Evolutionary conservation across 1,140 invertebrate genomes (phyloP), one percentile per base, ranked within the genome.

Genomic region (Alviniconcha marisindica): DNA sequence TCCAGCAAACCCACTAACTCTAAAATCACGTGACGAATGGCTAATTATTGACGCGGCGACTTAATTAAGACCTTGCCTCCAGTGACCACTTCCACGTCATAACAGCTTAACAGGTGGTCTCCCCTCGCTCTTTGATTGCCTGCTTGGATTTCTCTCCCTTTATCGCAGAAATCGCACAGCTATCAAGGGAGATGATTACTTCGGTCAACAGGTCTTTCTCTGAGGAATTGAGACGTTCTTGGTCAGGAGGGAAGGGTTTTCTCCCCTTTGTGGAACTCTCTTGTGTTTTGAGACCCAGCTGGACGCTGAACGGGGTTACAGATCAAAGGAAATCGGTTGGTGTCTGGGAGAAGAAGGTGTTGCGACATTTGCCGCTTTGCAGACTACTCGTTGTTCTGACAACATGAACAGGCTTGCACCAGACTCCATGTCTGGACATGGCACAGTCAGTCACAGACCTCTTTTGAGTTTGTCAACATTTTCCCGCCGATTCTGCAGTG

Each of bases 11-110:
- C n/a, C n/a, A n/a, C n/a, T n/a, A n/a, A n/a, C n/a, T n/a, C n/a
- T n/a, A n/a, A n/a, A 54, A 83, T 48, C 60, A 42, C 48, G n/a
- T 40, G 33, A 28, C 31, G 69, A 54, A 56, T 74, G 24, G 42
- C 66, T 74, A 28, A 54, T 38, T 63, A 82, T 60, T 54, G 48
- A 36, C 51, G 56, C 73, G 69, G 33, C 40, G 73, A 56, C 48
- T 24, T n/a, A 54, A 54, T 54, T 54, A 54, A 54, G 51, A 54
- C 10, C 51, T 12, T 12, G 51, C 51, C n/a, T 54, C 51, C 24
- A 24, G 51, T 24, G 51, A 24, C 51, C 51, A 54, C 51, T 54
- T 54, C 24, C 51, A 14, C 51, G 51, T 54, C 12, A 54, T 24
- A 54, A 54, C 51, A 14, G 10, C 10, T 54, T 54, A 54, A 54